phyloP scores from a whole-genome alignment of 2,797 vertebrate genomes.

The Denticeps clupeoides region DNA sequence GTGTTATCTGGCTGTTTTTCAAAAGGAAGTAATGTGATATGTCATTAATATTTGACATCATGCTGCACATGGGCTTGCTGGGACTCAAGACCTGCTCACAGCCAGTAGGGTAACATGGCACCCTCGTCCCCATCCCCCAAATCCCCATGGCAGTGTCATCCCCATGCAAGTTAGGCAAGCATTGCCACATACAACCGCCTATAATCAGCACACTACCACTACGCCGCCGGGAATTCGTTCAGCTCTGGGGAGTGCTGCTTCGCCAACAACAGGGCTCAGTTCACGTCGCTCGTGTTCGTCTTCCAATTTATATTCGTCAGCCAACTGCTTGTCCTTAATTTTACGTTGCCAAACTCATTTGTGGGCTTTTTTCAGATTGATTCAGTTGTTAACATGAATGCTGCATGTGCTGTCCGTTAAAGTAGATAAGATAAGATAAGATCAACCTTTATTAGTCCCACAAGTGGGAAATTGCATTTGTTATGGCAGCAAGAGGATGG shows the following conservation, averaged over 20 bases:
- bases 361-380: too few relatives aligned
- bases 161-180: background rate
- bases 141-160: slow-evolving; percentile 45
- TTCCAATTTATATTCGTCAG: too few relatives aligned
- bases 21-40: slow-evolving; percentile 44
- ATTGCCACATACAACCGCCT: slow-evolving; percentile 39
- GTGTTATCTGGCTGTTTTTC: slow-evolving; percentile 33
- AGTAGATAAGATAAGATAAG: too few relatives aligned
- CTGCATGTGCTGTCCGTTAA: too few relatives aligned
- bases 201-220: slow-evolving; percentile 51
- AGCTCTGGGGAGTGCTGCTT: slow-evolving; percentile 34
- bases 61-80: slow-evolving; percentile 31
- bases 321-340: too few relatives aligned
- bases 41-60: slow-evolving; percentile 52
- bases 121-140: background rate
- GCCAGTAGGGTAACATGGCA: slow-evolving; percentile 38
- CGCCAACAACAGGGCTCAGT: too few relatives aligned
- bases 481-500: too few relatives aligned
- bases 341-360: too few relatives aligned
- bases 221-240: slow-evolving; percentile 52
- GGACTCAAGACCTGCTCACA: slow-evolving; percentile 33
- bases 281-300: too few relatives aligned
- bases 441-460: too few relatives aligned
- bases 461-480: too few relatives aligned
- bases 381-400: too few relatives aligned